Conservation (phyloP, 2,888 invertebrate genomes). For the Ceraclea dissimilis region DNA sequence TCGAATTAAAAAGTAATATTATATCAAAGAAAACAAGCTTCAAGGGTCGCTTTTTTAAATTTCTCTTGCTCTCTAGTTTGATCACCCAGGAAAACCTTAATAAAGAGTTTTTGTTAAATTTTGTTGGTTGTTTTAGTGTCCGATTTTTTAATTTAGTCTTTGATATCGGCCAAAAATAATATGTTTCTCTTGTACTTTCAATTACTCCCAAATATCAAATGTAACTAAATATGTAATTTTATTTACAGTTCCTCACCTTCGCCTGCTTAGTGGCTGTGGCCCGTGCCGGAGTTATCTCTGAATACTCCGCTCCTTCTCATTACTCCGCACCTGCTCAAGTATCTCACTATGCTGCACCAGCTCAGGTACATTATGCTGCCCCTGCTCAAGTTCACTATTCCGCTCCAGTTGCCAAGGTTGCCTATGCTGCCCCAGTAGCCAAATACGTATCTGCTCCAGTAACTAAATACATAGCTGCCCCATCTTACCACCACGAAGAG, state of each 20-base stretch:
- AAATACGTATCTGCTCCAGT: constrained; percentile 13
- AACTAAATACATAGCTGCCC: constrained; percentile 7
- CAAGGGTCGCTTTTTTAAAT: no score
- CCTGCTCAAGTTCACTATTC: constrained; percentile 11
- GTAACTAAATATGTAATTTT: no score
- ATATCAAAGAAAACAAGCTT: no score
- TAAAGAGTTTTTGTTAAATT: no score
- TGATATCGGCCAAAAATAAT: no score
- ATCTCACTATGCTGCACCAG: constrained; percentile 18
- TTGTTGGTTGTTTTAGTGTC: no score
- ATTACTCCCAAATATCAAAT: no score
- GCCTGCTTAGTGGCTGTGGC: constrained; percentile 20
- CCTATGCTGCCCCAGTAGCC: constrained; percentile 13
- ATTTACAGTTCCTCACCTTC: constrained; percentile 15
- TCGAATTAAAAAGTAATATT: no score
- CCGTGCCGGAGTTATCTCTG: constrained; percentile 12
- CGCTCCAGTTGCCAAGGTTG: constrained; percentile 14
- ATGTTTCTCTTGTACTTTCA: no score
- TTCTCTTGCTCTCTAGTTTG: no score
- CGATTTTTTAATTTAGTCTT: no score
- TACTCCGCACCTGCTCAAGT: constrained; percentile 11
- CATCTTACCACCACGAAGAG: background rate
- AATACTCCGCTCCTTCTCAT: constrained; percentile 13
- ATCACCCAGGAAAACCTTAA: no score
- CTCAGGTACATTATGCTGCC: constrained; percentile 12